Evolutionary conservation across 2,888 invertebrate species (phyloP).

Genomic region (Penaeus monodon): DNA sequence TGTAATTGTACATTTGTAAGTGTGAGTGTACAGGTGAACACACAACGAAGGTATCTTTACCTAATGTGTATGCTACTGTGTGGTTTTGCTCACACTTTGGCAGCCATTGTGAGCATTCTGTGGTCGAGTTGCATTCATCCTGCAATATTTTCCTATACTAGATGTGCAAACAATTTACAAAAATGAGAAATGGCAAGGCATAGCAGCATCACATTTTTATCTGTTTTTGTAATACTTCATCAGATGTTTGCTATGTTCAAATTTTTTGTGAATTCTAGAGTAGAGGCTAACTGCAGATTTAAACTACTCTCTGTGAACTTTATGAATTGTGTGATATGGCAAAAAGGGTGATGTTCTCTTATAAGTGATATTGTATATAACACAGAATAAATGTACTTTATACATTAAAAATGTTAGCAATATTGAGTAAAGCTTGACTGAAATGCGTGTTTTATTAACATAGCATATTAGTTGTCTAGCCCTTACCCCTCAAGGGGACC

Average conservation of each 20-base stretch:
- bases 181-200: no score
- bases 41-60: no score
- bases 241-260: not conserved
- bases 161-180: no score
- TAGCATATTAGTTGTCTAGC: no score
- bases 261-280: conserved; percentile 12
- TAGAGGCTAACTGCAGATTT: conserved; percentile 11
- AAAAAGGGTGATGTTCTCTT: conserved; percentile 26
- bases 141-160: no score
- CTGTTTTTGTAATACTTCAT: not conserved
- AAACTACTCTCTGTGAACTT: not conserved
- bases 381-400: conserved; percentile 46
- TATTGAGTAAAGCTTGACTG: conserved; percentile 37
- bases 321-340: not conserved
- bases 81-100: no score
- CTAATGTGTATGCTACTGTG: no score
- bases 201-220: not conserved
- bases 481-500: no score
- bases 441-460: not conserved
- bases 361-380: conserved; percentile 56
- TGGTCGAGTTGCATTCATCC: no score
- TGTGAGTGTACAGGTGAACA: no score
- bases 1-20: no score
- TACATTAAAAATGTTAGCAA: conserved; percentile 44
- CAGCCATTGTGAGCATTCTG: no score